Percentiles rank a stretch among this genome's conserved stretches.
phyloP scores from a whole-genome alignment of 2,888 invertebrate genomes.

The Drosophila diplacantha region DNA sequence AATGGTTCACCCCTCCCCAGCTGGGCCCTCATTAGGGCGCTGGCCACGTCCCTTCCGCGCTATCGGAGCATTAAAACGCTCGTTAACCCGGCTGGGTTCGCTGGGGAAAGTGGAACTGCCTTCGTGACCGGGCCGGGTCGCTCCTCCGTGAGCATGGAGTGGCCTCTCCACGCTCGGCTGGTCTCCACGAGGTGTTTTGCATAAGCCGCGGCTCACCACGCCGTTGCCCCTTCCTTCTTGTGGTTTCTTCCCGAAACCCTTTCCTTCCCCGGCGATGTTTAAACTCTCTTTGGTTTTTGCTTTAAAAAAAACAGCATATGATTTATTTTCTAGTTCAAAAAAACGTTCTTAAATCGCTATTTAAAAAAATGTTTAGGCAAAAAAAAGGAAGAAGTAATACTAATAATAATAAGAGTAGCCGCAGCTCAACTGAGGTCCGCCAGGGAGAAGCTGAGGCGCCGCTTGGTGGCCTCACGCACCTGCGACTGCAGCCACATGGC shows the following conservation, averaged over 20 bases:
- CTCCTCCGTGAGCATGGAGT: no score
- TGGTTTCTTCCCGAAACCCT: conserved; percentile 39
- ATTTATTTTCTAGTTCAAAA: conserved; percentile 39
- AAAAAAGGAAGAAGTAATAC: neutral
- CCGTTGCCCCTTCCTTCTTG: conserved; percentile 22
- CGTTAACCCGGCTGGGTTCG: conserved; percentile 47
- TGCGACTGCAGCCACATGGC: conserved; percentile 55
- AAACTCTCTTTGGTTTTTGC: neutral
- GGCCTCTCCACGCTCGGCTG: conserved; percentile 60
- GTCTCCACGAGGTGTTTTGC: conserved; percentile 45
- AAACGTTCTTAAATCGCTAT: conserved; percentile 30
- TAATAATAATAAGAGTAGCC: neutral
- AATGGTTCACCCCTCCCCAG: conserved; percentile 9
- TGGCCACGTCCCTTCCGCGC: conserved; percentile 7
- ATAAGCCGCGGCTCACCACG: conserved; percentile 36
- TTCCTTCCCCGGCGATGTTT: neutral
- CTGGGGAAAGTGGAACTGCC: conserved; percentile 34
- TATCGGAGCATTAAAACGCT: conserved; percentile 69
- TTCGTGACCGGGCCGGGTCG: neutral
- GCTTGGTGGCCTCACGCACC: conserved; percentile 57
- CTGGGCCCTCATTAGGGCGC: conserved; percentile 19
- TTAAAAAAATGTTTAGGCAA: conserved; percentile 25
- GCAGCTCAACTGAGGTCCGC: conserved; percentile 40
- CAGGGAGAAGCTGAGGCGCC: conserved; percentile 60
- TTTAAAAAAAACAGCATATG: conserved; percentile 27